A percentile compares a stretch with the other conserved stretches of the same genome.
phyloP scores from a whole-genome alignment of 1,140 invertebrate species.

The Berghia stephanieae region DNA sequence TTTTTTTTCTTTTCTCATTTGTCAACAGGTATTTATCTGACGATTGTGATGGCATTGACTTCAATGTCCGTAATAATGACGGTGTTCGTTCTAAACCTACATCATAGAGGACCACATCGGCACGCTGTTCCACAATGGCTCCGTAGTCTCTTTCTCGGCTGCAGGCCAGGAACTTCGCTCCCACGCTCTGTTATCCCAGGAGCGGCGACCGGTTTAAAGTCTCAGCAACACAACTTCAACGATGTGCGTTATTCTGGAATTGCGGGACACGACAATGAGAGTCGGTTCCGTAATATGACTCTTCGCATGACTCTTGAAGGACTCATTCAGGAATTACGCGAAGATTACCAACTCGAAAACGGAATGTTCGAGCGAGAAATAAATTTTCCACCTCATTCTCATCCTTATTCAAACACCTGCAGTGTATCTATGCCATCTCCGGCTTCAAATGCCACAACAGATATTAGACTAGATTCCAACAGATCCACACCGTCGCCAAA shows the following conservation, averaged over 20 bases:
- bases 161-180: constrained; percentile 24
- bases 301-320: constrained; percentile 59
- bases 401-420: no score
- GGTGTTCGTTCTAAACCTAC: constrained; percentile 64
- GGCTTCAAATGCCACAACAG: no score
- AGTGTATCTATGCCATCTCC: no score
- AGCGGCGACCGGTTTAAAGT: constrained; percentile 23
- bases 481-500: no score
- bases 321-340: constrained; percentile 58
- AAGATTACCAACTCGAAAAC: constrained; percentile 52
- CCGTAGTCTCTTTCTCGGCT: constrained; percentile 48
- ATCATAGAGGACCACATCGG: constrained; percentile 60
- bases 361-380: no score
- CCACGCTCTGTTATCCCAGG: constrained; percentile 17
- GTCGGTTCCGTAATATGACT: constrained; percentile 48
- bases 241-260: constrained; percentile 25
- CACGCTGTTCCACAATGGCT: constrained; percentile 57
- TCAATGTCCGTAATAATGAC: constrained; percentile 66
- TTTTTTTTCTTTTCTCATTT: constrained; percentile 14
- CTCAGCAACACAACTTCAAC: neutral
- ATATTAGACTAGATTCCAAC: no score
- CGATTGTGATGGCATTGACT: constrained; percentile 66
- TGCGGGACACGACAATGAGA: constrained; percentile 29
- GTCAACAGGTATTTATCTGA: constrained; percentile 65
- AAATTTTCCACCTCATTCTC: no score